Conservation (phyloP, 2,888 invertebrate species). For the Cremastinae sp. region DNA sequence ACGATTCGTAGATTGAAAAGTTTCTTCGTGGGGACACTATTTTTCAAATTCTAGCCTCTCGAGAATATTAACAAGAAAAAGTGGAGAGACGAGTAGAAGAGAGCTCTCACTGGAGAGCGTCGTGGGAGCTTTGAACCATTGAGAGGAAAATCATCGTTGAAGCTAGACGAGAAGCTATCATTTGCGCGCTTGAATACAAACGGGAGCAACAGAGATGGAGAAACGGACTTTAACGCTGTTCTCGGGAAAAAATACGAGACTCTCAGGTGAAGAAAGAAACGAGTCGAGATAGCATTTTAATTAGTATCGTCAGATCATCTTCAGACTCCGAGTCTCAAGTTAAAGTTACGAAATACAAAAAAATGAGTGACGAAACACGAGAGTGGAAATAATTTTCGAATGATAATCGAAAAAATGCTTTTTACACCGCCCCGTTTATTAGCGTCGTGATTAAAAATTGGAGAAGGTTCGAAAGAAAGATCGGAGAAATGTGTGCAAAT, state of each 20-base stretch:
- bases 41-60: neutral
- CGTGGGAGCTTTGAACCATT: conserved; percentile 22
- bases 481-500: conserved; percentile 32
- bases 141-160: conserved; percentile 16
- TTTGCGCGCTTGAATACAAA: neutral
- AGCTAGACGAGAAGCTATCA: conserved; percentile 13
- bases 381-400: no score
- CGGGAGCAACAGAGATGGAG: conserved; percentile 12
- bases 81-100: neutral
- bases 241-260: conserved; percentile 7
- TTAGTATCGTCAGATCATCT: conserved; percentile 23
- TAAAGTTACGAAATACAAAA: no score
- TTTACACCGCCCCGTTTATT: no score
- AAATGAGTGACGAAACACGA: no score
- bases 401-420: no score
- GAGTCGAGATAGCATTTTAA: neutral
- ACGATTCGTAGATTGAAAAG: conserved; percentile 9
- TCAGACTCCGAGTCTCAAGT: no score
- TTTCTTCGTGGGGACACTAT: conserved; percentile 6
- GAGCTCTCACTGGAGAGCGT: conserved; percentile 2
- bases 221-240: conserved; percentile 33
- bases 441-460: no score
- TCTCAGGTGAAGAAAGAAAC: conserved; percentile 12
- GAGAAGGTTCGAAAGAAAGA: conserved; percentile 33
- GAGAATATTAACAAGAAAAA: neutral